These are phyloP conservation scores for Orycteropus afer DNA, from an alignment of 2,113 vertebrate genomes.

Conservation along the genomic window DNA sequence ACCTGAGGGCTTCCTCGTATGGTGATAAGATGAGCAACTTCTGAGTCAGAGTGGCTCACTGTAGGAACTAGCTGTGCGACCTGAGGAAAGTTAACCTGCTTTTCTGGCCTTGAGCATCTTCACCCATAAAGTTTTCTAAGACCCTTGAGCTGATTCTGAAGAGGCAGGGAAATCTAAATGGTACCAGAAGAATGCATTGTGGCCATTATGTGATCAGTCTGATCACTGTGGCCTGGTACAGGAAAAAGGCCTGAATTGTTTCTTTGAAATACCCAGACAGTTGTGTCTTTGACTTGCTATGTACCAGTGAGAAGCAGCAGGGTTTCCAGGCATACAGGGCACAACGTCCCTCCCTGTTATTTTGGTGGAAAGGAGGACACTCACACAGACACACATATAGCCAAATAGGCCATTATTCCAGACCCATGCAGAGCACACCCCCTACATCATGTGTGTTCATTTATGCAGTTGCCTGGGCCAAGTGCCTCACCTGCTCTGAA, in stretches of 20 bases:
- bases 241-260: background rate
- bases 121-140: background rate
- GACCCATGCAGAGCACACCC: background rate
- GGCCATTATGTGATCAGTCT: fast-evolving
- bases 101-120: background rate
- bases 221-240: background rate
- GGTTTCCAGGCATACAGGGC: background rate
- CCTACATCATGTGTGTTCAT: background rate
- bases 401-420: background rate
- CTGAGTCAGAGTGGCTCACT: background rate
- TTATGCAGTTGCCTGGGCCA: background rate
- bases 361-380: background rate
- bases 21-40: fast-evolving
- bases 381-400: background rate
- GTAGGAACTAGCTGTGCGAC: fast-evolving
- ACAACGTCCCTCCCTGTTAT: background rate
- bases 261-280: background rate
- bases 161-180: background rate
- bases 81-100: background rate
- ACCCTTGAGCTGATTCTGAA: background rate
- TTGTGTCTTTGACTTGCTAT: background rate
- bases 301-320: background rate
- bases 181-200: too few relatives aligned
- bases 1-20: background rate
- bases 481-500: background rate